Evolutionary conservation across 1,140 invertebrate species (phyloP).

Genomic region (Zeugodacus cucurbitae): DNA sequence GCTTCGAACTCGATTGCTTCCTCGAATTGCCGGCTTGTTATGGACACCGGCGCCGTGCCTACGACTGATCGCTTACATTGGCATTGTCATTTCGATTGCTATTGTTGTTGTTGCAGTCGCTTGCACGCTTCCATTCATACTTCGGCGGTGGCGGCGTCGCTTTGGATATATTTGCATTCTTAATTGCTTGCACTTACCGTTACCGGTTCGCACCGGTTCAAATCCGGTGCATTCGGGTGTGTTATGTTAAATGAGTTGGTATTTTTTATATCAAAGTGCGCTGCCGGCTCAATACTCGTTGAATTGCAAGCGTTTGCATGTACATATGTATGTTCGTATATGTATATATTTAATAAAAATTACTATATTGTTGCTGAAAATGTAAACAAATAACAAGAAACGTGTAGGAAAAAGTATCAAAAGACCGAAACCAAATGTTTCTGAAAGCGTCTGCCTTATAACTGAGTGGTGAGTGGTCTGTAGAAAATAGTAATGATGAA

Average conservation of each 20-base stretch:
- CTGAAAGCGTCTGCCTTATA: too few relatives aligned
- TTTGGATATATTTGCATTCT: neutral
- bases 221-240: slow-evolving; percentile 16
- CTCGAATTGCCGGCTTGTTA: neutral
- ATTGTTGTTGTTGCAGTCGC: neutral
- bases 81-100: too few relatives aligned
- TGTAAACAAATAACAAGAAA: neutral
- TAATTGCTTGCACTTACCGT: neutral
- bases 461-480: too few relatives aligned
- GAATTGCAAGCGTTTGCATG: neutral
- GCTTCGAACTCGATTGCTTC: neutral
- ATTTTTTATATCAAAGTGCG: neutral
- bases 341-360: neutral
- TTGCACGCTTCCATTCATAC: neutral
- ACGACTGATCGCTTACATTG: neutral
- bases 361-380: neutral
- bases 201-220: slow-evolving; percentile 39
- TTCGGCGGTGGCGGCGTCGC: neutral
- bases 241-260: neutral
- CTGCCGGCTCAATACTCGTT: neutral
- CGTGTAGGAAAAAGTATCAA: neutral
- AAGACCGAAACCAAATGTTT: neutral
- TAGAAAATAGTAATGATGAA: too few relatives aligned
- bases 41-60: neutral
- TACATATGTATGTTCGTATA: neutral